phyloP scores from a whole-genome alignment of 2,888 invertebrate genomes.

The Emmelina monodactyla region DNA sequence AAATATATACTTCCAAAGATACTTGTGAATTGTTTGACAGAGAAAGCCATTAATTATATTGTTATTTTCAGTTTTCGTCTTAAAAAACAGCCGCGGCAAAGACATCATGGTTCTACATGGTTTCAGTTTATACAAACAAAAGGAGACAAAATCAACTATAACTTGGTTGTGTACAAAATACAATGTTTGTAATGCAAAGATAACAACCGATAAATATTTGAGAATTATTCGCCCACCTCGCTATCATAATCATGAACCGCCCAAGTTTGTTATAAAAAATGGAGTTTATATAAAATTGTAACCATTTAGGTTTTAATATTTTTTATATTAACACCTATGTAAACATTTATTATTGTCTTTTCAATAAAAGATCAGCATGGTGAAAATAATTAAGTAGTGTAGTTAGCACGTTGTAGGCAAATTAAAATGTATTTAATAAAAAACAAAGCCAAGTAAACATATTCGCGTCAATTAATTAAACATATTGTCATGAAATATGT shows the following conservation, averaged over 20 bases:
- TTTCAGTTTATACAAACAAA: neutral
- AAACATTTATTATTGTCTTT: too few species aligned
- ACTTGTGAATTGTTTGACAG: neutral
- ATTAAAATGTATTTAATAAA: too few species aligned
- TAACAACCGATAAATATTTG: conserved; percentile 2
- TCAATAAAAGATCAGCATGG: too few species aligned
- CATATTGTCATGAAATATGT: too few species aligned
- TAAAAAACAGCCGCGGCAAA: neutral
- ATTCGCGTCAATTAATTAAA: too few species aligned
- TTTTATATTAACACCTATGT: too few species aligned
- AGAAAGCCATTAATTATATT: too few species aligned
- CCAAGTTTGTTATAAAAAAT: neutral
- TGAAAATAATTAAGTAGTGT: too few species aligned
- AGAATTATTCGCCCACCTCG: neutral
- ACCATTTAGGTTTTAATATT: too few species aligned
- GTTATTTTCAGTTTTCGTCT: neutral
- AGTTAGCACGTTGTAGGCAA: too few species aligned
- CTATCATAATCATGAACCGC: conserved; percentile 14
- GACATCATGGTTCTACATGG: neutral
- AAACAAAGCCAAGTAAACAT: too few species aligned
- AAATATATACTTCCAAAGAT: too few species aligned
- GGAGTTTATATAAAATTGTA: neutral
- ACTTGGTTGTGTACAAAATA: neutral
- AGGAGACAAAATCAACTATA: neutral
- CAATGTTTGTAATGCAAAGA: conserved; percentile 4